Evolutionary conservation across 2,888 invertebrate genomes (phyloP), one percentile per base, ranked within the genome.

Genomic region (Morpho helenor): DNA sequence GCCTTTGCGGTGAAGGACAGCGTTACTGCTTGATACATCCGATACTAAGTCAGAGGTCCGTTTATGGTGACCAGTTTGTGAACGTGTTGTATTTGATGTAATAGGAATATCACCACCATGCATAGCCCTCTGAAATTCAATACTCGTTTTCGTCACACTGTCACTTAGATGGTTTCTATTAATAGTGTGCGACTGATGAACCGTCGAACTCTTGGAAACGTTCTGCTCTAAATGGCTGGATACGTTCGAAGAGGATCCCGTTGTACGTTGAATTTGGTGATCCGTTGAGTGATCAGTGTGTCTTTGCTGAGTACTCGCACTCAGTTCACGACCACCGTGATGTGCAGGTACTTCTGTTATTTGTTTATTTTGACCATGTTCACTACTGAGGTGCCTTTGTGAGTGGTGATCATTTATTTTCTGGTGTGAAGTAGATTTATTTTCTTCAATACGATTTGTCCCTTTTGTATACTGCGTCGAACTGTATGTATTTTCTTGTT

Each of bases 1-100:
- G 16, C 94, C 93, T 74, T 95, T 96, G 47, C 96, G 93, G 77
- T 96, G 95, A 43, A 96, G 91, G 49, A 96, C 94, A 47, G 96
- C 91, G 73, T 97, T 96, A 52, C 92, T 92, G 3, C 95, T 92
- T 68, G 96, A 93, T n/a, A 94, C 92, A 56, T 95, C 93, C 0
- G 95, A 94, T 1, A 95, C 93, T 62, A 96, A 92, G 51, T 95
- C 92, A 63, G 94, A 96, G 72, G 94, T 94, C 48, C 95, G 92
- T 72, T 96, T 96, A 74, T 95, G 94, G 65, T 93, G 92, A 7
- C 89, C 89, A 58, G 78, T 69, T 49, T 31, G 31, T 31, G 31
- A 31, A 31, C 86, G 81, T 49, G 79, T 69, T n/a, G 83, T 68
- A 63, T 74, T 66, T 16, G 73, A 65, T 10, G 69, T 63, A 8